These are phyloP conservation scores for zebrafish (Danio rerio) DNA, from an alignment of 2,113 vertebrate genomes.

Conservation along the genomic window DNA sequence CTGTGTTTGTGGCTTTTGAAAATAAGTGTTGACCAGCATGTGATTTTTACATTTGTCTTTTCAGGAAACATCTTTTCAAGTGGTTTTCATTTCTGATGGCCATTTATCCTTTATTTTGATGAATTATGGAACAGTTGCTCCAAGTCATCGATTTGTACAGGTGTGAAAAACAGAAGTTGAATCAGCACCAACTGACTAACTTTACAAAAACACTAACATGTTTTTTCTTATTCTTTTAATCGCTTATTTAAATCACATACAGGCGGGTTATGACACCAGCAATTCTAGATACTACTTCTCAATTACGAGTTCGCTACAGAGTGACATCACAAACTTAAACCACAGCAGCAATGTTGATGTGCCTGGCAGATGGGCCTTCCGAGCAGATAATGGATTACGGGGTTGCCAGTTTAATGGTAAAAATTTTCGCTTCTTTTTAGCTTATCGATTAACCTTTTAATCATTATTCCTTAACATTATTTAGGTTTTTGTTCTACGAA, in stretches of 20 bases:
- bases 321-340: slow-evolving; percentile 1
- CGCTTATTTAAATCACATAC: neutral
- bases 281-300: slow-evolving; percentile 48
- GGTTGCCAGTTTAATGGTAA: slow-evolving; percentile 45
- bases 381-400: slow-evolving; percentile 37
- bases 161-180: slow-evolving; percentile 20
- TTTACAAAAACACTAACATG: too few species aligned
- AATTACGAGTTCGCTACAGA: slow-evolving; percentile 34
- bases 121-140: slow-evolving; percentile 13
- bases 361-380: slow-evolving; percentile 59
- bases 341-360: slow-evolving; percentile 55
- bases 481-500: too few species aligned
- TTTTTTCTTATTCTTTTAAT: too few species aligned
- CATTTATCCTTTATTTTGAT: neutral
- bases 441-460: neutral
- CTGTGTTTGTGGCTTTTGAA: neutral
- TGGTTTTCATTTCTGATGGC: slow-evolving; percentile 58
- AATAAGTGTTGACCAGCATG: neutral
- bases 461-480: slow-evolving; percentile 18
- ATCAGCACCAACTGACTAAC: too few species aligned
- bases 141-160: neutral
- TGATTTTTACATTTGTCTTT: neutral
- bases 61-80: slow-evolving; percentile 65
- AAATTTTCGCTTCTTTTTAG: too few species aligned
- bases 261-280: slow-evolving; percentile 69